Evolutionary conservation across 2,113 vertebrate species (phyloP).

Genomic region (Rhinolophus sinicus): DNA sequence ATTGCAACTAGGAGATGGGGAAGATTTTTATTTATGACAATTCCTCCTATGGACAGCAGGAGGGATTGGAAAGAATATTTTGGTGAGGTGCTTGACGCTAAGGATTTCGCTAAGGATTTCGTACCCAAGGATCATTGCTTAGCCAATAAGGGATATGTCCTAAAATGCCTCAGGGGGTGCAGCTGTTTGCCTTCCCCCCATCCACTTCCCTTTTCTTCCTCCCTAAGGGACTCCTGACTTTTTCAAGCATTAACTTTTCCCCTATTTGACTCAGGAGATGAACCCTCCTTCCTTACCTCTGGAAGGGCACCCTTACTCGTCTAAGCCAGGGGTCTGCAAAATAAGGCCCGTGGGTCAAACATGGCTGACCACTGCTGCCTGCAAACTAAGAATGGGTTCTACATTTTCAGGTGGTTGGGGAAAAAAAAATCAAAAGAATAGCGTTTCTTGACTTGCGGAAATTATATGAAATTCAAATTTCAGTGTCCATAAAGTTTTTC

Average conservation of each 20-base stretch:
- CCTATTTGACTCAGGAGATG: neutral
- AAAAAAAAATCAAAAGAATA: neutral
- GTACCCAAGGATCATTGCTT: neutral
- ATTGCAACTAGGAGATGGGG: neutral
- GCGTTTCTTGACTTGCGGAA: neutral
- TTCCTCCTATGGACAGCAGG: neutral
- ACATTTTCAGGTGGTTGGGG: neutral
- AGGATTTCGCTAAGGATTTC: neutral
- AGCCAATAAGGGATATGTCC: neutral
- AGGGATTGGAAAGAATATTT: neutral
- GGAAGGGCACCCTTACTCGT: neutral
- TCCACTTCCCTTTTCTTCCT: neutral
- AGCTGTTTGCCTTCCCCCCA: neutral
- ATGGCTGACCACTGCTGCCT: neutral
- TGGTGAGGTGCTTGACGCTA: neutral
- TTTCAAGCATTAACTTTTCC: neutral
- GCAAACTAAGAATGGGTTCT: neutral
- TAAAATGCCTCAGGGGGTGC: neutral
- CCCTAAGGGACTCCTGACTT: neutral
- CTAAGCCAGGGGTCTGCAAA: neutral
- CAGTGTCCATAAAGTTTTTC: neutral
- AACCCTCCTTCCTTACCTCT: neutral
- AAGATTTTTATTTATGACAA: neutral
- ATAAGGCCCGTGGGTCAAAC: neutral
- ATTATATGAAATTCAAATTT: slow-evolving; percentile 24